Evolutionary conservation across 2,113 vertebrate species (phyloP), one percentile per base, ranked within the genome.

Genomic region (Orthonyx spaldingii): DNA sequence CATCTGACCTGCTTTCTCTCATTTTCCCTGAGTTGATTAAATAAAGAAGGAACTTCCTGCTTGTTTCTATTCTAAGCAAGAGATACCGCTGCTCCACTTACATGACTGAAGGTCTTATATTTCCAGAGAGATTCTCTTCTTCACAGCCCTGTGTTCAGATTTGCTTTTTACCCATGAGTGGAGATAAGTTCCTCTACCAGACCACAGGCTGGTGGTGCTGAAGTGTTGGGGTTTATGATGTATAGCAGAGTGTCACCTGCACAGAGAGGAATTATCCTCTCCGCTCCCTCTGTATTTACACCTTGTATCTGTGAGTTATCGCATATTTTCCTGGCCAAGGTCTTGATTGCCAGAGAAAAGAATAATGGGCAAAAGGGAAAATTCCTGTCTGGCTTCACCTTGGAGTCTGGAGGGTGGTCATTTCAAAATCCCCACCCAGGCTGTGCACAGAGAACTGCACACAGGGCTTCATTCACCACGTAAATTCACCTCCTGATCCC

Each of bases 271-370:
- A 97, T 95, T 85, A 39, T 70, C 61, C 66, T 80, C 52, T 87
- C 88, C 95, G 53, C 91, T 92, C 88, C 97, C 81, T 82, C 84
- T 91, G 77, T 78, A 85, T 94, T 96, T 96, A 89, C 75, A 71
- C 80, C 55, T 80, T 57, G 63, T 50, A 27, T 85, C 75, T 49
- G 11, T 96, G 94, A 97, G 44, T 93, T 96, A 97, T 89, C 65
- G 42, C 70, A 10, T 50, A 68, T 87, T 93, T 52, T 82, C 55
- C 71, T 78, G 71, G 78, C 77, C 96, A 97, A 95, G 96, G 96
- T 78, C 96, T 87, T 85, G 70, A 90, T 74, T 91, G 83, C 74
- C 59, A 0, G 2, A 79, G 87, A 42, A 94, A 87, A 93, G 80
- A 94, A 13, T 85, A 88, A 84, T 72, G 41, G 16, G 7, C 11